Evolutionary conservation across 2,797 vertebrate species (phyloP), one percentile per base, ranked within the genome.

Genomic region (Girardinus metallicus): DNA sequence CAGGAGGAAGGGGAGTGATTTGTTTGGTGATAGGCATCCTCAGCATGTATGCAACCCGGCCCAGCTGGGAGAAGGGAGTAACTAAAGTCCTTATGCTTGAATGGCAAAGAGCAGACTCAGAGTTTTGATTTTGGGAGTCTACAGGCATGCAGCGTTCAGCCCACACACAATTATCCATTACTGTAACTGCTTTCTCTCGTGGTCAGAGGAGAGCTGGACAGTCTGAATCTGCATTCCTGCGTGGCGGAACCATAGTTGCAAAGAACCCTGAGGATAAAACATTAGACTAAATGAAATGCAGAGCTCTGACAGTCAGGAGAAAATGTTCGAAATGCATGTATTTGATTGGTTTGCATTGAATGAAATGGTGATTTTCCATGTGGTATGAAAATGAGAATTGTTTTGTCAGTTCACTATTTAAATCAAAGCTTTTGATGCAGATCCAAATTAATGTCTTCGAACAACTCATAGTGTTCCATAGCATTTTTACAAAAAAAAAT

Each of bases 111-210:
- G 79, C 74, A 43, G 47, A 78, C 81, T 80, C 84, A n/a, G 79
- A 81, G 83, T 81, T 88, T 88, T 83, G 87, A 74, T 76, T 82
- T 80, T 31, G 31, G 77, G 83, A 87, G 83, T 89, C 77, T 80
- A 66, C 82, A 80, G 77, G 85, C 89, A 88, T 21, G 78, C 87
- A 84, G 79, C 76, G 78, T 80, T 86, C 89, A 84, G 73, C 80
- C 88, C 80, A 82, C 85, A 83, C 60, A 76, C 71, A 89, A 89
- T 93, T 90, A 91, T 87, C 87, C 92, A 93, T 92, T 93, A 92
- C 88, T 81, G 34, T 85, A 89, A 91, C 82, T 88, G 76, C 85
- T 85, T 91, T 44, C 88, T 90, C 81, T n/a, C 60, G 89, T 62
- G 86, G 81, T 46, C 88, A 77, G 73, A 91, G 88, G 90, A 91